Conservation (phyloP, 2,888 invertebrate genomes). For the Nezara viridula region DNA sequence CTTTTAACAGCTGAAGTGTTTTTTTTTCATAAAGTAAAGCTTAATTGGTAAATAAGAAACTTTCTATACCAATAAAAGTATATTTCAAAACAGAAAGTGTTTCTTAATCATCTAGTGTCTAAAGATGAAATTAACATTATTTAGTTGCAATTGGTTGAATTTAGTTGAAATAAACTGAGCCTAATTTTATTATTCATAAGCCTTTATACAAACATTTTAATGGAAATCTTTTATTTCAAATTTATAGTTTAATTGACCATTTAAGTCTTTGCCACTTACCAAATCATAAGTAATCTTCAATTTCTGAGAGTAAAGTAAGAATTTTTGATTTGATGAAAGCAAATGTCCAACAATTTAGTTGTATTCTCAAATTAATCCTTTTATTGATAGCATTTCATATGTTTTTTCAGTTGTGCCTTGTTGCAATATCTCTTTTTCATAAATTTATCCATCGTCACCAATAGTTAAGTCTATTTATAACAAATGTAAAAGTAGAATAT, state of each 20-base stretch:
- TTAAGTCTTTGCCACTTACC: slow-evolving; percentile 35
- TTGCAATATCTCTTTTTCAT: slow-evolving; percentile 1
- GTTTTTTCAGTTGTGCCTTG: not conserved
- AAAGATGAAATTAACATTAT: not conserved
- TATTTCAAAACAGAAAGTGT: not conserved
- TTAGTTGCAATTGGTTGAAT: not conserved
- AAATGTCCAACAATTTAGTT: not conserved
- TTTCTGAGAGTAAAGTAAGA: not conserved
- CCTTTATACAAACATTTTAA: not conserved
- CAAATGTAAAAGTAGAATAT: slow-evolving; percentile 37
- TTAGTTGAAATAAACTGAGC: not conserved
- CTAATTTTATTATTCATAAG: too few relatives aligned
- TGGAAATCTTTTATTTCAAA: not conserved
- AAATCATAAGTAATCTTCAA: slow-evolving; percentile 22
- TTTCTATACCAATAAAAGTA: not conserved
- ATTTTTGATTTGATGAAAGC: slow-evolving; percentile 12
- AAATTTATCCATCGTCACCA: slow-evolving; percentile 21
- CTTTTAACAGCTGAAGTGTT: too few relatives aligned
- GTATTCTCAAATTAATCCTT: slow-evolving; percentile 12
- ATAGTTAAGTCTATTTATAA: slow-evolving; percentile 40
- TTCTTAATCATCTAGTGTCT: not conserved
- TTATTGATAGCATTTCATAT: slow-evolving; percentile 11
- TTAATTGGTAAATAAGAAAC: not conserved
- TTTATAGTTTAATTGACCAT: slow-evolving; percentile 32
- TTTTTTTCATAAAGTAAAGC: too few relatives aligned